Evolutionary conservation across 2,888 invertebrate species (phyloP).

Genomic region (Stegana nigrithorax): DNA sequence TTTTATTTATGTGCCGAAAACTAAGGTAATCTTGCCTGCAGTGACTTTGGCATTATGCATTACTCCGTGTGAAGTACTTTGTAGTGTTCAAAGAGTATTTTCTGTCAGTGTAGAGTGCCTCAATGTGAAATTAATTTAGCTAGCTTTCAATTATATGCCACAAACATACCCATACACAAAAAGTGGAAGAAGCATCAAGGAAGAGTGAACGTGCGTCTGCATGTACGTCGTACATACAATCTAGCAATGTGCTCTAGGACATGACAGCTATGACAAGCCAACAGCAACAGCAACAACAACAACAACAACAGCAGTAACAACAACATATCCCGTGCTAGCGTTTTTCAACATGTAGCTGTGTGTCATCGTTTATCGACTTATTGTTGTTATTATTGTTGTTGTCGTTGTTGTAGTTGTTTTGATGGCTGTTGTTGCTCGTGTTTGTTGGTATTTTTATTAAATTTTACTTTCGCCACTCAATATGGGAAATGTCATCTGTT

Average conservation of each 20-base stretch:
- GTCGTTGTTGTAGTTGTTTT: constrained; percentile 35
- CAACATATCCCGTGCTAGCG: no score
- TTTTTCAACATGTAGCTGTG: no score
- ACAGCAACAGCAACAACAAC: constrained; percentile 12
- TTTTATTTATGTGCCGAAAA: no score
- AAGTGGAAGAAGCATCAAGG: no score
- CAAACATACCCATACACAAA: no score
- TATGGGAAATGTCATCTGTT: constrained; percentile 67
- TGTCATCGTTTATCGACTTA: constrained; percentile 50
- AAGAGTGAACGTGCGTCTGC: no score
- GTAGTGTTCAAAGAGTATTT: no score
- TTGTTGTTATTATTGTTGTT: background rate
- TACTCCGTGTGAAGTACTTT: background rate
- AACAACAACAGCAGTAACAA: constrained; percentile 2
- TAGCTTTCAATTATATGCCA: constrained; percentile 68
- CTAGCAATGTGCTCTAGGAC: constrained; percentile 45
- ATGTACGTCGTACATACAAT: no score
- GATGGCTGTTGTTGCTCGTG: constrained; percentile 55
- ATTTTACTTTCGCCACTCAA: constrained; percentile 63
- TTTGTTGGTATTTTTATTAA: constrained; percentile 62
- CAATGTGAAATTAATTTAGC: constrained; percentile 68
- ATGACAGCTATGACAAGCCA: constrained; percentile 51
- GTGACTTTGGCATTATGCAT: no score
- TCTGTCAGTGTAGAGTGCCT: no score
- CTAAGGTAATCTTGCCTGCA: no score